A percentile compares a stretch with the other conserved stretches of the same genome.
These are phyloP conservation scores for Andricus curvator DNA, from an alignment of 2,888 invertebrate genomes.

Conservation along the genomic window DNA sequence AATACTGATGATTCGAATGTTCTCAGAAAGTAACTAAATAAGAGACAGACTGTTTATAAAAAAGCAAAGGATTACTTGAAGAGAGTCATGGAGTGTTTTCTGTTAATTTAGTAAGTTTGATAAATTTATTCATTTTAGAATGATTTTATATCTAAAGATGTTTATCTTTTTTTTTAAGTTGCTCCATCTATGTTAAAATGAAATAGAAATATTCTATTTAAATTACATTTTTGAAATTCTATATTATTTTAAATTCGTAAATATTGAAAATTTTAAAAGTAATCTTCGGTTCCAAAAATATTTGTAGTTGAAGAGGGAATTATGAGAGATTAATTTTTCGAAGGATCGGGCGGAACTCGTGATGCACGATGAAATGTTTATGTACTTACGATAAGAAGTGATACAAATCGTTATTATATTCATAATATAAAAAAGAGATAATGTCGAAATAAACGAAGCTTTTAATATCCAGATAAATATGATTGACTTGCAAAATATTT, in stretches of 20 bases:
- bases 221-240: neutral
- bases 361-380: constrained; percentile 47
- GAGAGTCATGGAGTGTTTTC: neutral
- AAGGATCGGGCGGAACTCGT: constrained; percentile 25
- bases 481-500: neutral
- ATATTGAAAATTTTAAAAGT: neutral
- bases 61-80: neutral
- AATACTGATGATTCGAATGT: constrained; percentile 34
- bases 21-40: constrained; percentile 20
- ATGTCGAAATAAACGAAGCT: constrained; percentile 66
- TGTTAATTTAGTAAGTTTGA: neutral
- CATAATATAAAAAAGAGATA: constrained; percentile 56
- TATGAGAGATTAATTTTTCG: neutral
- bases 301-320: neutral
- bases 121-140: neutral
- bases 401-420: constrained; percentile 66
- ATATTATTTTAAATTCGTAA: neutral
- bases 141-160: neutral
- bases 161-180: neutral
- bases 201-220: neutral
- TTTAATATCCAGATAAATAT: constrained; percentile 62
- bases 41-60: neutral
- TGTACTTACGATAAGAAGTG: constrained; percentile 63
- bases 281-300: neutral
- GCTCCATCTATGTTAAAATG: neutral